A percentile compares a stretch with the other conserved stretches of the same genome.
Evolutionary conservation across 2,113 vertebrate species (phyloP).

Genomic region (Oncorhynchus clarkii): DNA sequence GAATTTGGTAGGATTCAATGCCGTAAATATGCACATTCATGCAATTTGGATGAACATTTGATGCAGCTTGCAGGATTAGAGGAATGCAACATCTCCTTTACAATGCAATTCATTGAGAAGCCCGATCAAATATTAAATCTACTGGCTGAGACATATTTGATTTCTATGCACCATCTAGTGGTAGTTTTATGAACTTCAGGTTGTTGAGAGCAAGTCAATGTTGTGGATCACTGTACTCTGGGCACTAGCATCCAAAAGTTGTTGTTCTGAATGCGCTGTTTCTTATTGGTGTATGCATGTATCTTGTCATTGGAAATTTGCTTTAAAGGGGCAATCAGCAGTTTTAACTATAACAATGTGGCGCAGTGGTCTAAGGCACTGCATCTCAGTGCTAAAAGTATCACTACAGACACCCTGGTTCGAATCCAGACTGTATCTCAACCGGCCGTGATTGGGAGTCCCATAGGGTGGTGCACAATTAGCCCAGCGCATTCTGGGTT

Average conservation of each 20-base stretch:
- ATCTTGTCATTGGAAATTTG: neutral
- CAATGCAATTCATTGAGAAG: neutral
- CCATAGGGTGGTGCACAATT: too few species aligned
- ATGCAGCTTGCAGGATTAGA: neutral
- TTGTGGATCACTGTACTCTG: neutral
- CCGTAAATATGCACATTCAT: neutral
- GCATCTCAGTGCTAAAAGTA: too few species aligned
- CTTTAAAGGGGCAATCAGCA: neutral
- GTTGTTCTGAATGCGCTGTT: neutral
- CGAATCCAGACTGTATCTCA: too few species aligned
- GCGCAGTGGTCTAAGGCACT: too few species aligned
- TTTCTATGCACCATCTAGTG: conserved; percentile 25
- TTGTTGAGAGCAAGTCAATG: neutral
- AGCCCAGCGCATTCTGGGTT: too few species aligned
- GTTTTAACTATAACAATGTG: too few species aligned
- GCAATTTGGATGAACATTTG: neutral
- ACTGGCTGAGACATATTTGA: neutral
- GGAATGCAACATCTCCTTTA: neutral
- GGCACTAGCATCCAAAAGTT: neutral
- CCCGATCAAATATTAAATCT: neutral
- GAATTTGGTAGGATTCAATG: too few species aligned
- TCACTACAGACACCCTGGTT: too few species aligned
- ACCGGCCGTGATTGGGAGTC: too few species aligned
- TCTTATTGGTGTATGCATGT: neutral
- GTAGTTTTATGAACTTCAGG: neutral